Base-by-base conservation (phyloP, 2,113 vertebrate genomes). In the Puntigrus tetrazona region DNA sequence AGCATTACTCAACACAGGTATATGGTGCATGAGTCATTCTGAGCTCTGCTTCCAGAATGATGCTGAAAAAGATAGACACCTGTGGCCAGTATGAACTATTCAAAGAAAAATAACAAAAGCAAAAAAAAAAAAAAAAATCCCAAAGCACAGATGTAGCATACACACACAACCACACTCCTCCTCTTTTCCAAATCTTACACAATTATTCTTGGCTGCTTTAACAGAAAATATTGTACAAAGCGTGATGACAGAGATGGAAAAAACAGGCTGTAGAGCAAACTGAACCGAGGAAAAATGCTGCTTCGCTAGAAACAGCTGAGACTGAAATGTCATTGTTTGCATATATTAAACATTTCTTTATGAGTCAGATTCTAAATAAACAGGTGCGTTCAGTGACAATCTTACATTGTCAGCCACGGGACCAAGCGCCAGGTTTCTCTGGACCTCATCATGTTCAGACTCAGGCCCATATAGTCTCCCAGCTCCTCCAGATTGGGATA, bases 381-480 rank as follows among this genome's bases (percentile, higher is more conserved):
- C 11, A 25, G 10, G 70, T 16, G 70, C 27, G 11, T n/a, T 45
- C 11, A 8, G 22, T 43, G 70, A 73, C 70, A 43, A 73, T 45
- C 95, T 89, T 90, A 97, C 96, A 45, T 84, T 93, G 87, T 91
- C 91, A 10, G 87, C 82, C 41, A 92, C 0, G 95, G 91, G 75
- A 86, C 27, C 76, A n/a, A 95, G 86, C 1, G 92, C 91, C 88
- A 99, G 85, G 90, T 95, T 97, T 89, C 92, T 95, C 93, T 96
- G 96, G 82, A 99, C 92, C 90, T 98, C 97, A 75, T 96, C 95
- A 0, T 96, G 93, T 94, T 95, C 1, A 99, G 96, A 0, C 94
- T 91, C 77, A 99, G 95, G 0, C 97, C 98, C 97, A 99, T 99
- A 86, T 99, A 99, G 43, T 93, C 94, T 38, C 95, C 96, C 57